Conservation (phyloP, 2,888 invertebrate species). For the Orgyia antiqua region DNA sequence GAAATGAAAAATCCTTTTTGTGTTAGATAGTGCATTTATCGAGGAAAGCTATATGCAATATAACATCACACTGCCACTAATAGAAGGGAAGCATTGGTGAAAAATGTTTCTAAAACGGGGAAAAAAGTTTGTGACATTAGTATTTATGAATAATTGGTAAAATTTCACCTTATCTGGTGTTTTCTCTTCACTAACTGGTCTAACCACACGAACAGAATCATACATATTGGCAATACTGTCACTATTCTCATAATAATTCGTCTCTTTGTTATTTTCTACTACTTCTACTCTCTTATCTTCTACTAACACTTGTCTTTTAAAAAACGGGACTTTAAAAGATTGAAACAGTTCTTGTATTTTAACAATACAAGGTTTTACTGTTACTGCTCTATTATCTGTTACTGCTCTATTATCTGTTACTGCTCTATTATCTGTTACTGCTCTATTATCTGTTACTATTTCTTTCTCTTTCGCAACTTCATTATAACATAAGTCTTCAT, state of each 20-base stretch:
- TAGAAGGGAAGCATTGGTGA: too few relatives aligned
- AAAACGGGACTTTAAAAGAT: slow-evolving; percentile 61
- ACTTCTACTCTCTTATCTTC: slow-evolving; percentile 22
- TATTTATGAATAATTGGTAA: too few relatives aligned
- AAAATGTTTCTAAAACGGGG: too few relatives aligned
- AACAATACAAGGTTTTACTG: slow-evolving; percentile 48
- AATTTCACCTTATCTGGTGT: slow-evolving; percentile 13
- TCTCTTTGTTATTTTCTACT: slow-evolving; percentile 26
- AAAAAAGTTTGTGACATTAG: too few relatives aligned
- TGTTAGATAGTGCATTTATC: too few relatives aligned
- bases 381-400: slow-evolving; percentile 13
- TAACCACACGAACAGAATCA: slow-evolving; percentile 52
- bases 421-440: slow-evolving; percentile 44
- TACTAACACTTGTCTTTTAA: slow-evolving; percentile 44
- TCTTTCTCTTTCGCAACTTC: slow-evolving; percentile 36
- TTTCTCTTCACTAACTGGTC: slow-evolving; percentile 9
- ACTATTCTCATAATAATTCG: slow-evolving; percentile 47
- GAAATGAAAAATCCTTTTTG: too few relatives aligned
- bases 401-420: slow-evolving; percentile 25
- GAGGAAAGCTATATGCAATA: too few relatives aligned
- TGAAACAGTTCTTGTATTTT: slow-evolving; percentile 65
- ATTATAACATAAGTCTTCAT: slow-evolving; percentile 64
- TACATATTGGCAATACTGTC: slow-evolving; percentile 56
- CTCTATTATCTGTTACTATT: slow-evolving; percentile 16
- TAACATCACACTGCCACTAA: too few relatives aligned